These are phyloP conservation scores for Leptinotarsa juncta DNA, from an alignment of 2,888 invertebrate genomes.

Conservation along the genomic window DNA sequence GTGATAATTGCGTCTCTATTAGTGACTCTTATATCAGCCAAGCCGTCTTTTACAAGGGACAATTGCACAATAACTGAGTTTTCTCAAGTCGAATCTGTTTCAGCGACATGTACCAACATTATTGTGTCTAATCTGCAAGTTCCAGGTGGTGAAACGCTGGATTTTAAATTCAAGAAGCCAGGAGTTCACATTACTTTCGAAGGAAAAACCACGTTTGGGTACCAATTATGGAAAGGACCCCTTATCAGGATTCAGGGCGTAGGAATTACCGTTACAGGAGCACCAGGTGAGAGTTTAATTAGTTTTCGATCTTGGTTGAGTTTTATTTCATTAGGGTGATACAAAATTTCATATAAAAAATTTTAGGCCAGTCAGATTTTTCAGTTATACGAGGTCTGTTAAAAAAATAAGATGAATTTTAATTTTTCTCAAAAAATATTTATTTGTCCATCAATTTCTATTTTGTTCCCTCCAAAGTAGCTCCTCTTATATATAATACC, in stretches of 20 bases:
- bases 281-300: conserved; percentile 1
- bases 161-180: conserved; percentile 20
- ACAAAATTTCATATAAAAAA: too few relatives aligned
- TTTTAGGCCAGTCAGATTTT: too few relatives aligned
- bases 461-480: too few relatives aligned
- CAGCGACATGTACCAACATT: conserved; percentile 26
- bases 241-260: conserved; percentile 23
- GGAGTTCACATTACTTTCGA: conserved; percentile 29
- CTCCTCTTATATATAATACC: too few relatives aligned
- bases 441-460: too few relatives aligned
- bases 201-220: conserved; percentile 29
- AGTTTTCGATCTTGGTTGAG: too few relatives aligned
- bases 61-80: conserved; percentile 25
- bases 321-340: too few relatives aligned
- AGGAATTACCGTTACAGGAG: conserved; percentile 21
- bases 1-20: background rate
- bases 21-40: background rate
- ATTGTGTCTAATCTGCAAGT: conserved; percentile 23
- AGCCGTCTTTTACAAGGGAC: background rate
- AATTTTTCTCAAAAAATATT: too few relatives aligned
- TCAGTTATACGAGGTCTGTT: too few relatives aligned
- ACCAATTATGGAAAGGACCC: conserved; percentile 30
- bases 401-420: too few relatives aligned
- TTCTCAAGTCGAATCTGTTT: conserved; percentile 25
- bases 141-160: conserved; percentile 28